Conservation (phyloP, 2,797 vertebrate genomes). For the Pampus argenteus region DNA sequence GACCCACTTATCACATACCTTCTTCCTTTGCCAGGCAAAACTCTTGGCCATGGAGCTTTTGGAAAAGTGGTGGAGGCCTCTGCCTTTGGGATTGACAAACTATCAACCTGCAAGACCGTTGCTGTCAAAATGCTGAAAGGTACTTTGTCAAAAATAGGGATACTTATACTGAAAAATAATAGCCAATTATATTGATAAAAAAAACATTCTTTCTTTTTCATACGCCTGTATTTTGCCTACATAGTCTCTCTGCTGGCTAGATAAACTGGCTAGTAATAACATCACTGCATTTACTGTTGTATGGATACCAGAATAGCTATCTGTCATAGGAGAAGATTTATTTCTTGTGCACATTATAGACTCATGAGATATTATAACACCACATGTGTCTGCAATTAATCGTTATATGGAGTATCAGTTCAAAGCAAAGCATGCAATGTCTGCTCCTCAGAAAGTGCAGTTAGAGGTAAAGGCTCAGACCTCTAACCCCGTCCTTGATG, state of each 20-base stretch:
- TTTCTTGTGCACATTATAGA: constrained; percentile 29
- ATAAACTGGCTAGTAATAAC: constrained; percentile 16
- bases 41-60: constrained; percentile 95
- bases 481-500: constrained; percentile 43
- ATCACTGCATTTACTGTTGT: constrained; percentile 16
- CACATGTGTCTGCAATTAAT: constrained; percentile 64
- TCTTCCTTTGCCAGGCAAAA: constrained; percentile 89
- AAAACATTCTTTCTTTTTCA: background rate
- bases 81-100: constrained; percentile 96
- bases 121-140: constrained; percentile 99
- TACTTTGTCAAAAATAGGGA: constrained; percentile 65
- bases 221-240: background rate
- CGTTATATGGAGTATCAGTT: constrained; percentile 46
- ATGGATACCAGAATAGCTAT: constrained; percentile 32
- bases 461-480: constrained; percentile 52
- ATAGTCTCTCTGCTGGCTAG: background rate
- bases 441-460: constrained; percentile 51
- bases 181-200: background rate
- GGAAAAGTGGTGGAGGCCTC: constrained; percentile 96
- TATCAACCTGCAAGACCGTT: constrained; percentile 97
- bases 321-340: constrained; percentile 43
- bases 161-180: background rate
- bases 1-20: constrained; percentile 37
- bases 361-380: constrained; percentile 37
- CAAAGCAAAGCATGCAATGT: constrained; percentile 53